These are phyloP conservation scores for Subacronicta megacephala DNA, from an alignment of 2,888 invertebrate genomes.

Conservation along the genomic window DNA sequence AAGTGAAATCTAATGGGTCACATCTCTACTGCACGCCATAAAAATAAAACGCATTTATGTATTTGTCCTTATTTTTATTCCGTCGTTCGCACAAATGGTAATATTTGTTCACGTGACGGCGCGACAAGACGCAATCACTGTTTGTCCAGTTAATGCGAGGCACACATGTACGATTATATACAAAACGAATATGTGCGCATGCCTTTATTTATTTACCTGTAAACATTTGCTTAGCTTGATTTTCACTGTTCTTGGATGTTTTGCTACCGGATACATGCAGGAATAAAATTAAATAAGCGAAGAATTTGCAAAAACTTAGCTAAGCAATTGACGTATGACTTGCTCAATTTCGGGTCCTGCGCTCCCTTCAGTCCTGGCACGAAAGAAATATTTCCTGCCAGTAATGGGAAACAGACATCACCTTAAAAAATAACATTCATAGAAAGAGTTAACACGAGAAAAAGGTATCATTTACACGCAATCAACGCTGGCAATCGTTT, in stretches of 20 bases:
- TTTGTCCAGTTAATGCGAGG: conserved; percentile 64
- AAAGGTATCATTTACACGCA: conserved; percentile 11
- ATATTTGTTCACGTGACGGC: conserved; percentile 46
- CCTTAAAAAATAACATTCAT: no score
- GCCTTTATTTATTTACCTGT: conserved; percentile 34
- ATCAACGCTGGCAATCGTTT: conserved; percentile 36
- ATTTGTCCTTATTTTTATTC: conserved; percentile 34
- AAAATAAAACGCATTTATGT: conserved; percentile 10
- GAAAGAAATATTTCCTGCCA: no score
- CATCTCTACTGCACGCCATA: not conserved
- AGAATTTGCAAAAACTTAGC: no score
- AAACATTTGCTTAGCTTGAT: conserved; percentile 39
- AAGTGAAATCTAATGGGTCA: not conserved
- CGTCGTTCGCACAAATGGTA: conserved; percentile 27
- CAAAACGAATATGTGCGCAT: conserved; percentile 15
- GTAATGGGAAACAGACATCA: no score
- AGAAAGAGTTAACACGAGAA: no score
- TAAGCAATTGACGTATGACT: no score
- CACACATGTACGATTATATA: conserved; percentile 39
- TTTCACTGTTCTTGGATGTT: conserved; percentile 21
- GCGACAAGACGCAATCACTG: conserved; percentile 54
- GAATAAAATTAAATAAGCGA: not conserved
- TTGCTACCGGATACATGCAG: not conserved
- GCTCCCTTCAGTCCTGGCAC: no score
- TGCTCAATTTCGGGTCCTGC: no score